Evolutionary conservation across 2,888 invertebrate genomes (phyloP).

Genomic region (Herminia tarsipennalis): DNA sequence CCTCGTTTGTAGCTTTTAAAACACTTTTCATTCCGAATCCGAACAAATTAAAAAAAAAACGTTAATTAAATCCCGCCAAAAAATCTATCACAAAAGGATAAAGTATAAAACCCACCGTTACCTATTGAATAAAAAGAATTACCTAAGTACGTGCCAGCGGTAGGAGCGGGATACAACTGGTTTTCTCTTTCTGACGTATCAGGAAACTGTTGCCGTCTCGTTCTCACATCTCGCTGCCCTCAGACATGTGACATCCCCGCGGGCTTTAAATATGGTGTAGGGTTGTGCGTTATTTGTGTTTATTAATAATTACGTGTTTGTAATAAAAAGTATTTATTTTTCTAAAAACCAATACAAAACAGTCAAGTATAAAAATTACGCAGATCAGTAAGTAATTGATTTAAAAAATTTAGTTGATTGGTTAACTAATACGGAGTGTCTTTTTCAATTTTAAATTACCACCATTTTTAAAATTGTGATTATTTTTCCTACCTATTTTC

Average conservation of each 20-base stretch:
- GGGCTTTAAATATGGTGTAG: constrained; percentile 71
- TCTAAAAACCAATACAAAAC: background rate
- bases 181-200: constrained; percentile 53
- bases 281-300: constrained; percentile 47
- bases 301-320: constrained; percentile 1
- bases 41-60: background rate
- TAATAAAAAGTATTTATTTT: background rate
- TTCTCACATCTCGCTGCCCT: constrained; percentile 79
- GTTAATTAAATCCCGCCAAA: constrained; percentile 46
- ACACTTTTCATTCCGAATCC: background rate
- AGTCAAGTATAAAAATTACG: background rate
- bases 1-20: no score
- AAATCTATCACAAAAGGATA: constrained; percentile 54
- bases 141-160: constrained; percentile 44
- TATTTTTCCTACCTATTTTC: no score
- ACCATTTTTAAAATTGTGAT: no score
- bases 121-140: constrained; percentile 65
- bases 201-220: constrained; percentile 46
- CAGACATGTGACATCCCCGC: constrained; percentile 81
- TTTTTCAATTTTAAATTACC: no score
- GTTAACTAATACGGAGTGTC: no score
- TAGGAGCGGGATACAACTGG: constrained; percentile 38
- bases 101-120: constrained; percentile 48
- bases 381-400: no score
- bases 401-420: no score